Conservation (phyloP, 1,140 invertebrate species). For the Aphidius gifuensis region DNA sequence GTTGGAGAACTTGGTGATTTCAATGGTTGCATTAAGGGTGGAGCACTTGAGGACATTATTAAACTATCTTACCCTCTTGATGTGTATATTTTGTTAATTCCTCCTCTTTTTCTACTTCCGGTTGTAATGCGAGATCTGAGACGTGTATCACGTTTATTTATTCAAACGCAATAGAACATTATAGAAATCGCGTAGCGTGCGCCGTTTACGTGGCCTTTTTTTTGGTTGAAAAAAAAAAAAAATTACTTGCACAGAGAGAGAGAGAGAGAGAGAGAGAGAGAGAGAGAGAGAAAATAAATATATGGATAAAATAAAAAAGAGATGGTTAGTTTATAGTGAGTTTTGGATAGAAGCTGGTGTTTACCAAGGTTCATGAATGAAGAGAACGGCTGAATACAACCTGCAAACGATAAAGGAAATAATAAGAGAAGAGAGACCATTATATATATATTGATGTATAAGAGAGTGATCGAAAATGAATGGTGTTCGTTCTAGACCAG, state of each 20-base stretch:
- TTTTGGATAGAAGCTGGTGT: slow-evolving; percentile 5
- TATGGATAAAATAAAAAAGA: no score
- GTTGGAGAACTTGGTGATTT: slow-evolving; percentile 33
- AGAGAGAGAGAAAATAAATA: neutral
- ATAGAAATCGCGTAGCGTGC: neutral
- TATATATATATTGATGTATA: no score
- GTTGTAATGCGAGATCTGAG: slow-evolving; percentile 43
- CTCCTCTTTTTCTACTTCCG: slow-evolving; percentile 35
- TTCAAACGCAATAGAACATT: no score
- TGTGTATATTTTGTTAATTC: slow-evolving; percentile 6
- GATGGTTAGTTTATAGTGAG: no score
- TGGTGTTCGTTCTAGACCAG: no score
- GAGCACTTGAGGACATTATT: slow-evolving; percentile 41
- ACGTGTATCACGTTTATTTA: neutral
- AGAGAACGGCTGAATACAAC: slow-evolving; percentile 36
- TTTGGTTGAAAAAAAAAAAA: no score
- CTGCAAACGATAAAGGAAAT: slow-evolving; percentile 27
- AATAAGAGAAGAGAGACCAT: slow-evolving; percentile 5
- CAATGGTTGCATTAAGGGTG: slow-evolving; percentile 39
- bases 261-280: neutral
- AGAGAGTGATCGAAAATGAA: no score
- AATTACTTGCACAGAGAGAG: no score
- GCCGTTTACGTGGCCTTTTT: neutral
- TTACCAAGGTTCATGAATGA: slow-evolving; percentile 32
- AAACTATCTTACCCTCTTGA: slow-evolving; percentile 25